Evolutionary conservation across 2,113 vertebrate genomes (phyloP).

Genomic region (Rhinoderma darwinii): DNA sequence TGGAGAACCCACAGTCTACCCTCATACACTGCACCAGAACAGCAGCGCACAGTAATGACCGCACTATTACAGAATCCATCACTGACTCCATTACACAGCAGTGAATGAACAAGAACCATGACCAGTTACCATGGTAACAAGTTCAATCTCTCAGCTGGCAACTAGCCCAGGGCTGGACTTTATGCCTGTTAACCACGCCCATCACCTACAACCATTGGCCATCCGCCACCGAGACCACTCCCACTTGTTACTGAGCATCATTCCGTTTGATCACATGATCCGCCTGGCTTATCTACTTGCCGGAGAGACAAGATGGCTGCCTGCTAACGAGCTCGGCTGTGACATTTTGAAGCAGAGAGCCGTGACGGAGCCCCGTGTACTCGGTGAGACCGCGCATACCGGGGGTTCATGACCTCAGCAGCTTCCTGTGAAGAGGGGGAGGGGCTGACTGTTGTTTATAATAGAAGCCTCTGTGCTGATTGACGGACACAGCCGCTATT

Average conservation of each 20-base stretch:
- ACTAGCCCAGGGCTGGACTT: too few species aligned
- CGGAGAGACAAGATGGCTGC: constrained; percentile 40
- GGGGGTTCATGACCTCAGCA: not conserved
- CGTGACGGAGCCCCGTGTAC: not conserved
- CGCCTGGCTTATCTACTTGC: not conserved
- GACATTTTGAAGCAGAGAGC: not conserved
- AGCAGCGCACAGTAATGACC: not conserved
- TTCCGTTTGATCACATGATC: constrained; percentile 14
- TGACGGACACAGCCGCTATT: too few species aligned
- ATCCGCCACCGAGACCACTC: not conserved
- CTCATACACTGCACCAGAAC: not conserved
- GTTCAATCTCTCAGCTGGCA: not conserved
- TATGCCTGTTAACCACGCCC: not conserved
- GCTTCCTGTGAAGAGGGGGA: not conserved
- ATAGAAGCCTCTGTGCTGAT: too few species aligned
- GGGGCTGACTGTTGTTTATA: not conserved
- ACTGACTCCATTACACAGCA: not conserved
- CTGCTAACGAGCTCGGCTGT: not conserved
- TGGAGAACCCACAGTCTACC: not conserved
- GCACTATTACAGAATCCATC: not conserved
- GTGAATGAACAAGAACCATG: not conserved
- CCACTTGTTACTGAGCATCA: not conserved
- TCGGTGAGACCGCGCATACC: not conserved
- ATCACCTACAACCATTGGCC: not conserved
- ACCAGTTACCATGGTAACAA: constrained; percentile 1